Evolutionary conservation across 1,140 invertebrate species (phyloP), one percentile per base, ranked within the genome.

Genomic region (Musca vetustissima): DNA sequence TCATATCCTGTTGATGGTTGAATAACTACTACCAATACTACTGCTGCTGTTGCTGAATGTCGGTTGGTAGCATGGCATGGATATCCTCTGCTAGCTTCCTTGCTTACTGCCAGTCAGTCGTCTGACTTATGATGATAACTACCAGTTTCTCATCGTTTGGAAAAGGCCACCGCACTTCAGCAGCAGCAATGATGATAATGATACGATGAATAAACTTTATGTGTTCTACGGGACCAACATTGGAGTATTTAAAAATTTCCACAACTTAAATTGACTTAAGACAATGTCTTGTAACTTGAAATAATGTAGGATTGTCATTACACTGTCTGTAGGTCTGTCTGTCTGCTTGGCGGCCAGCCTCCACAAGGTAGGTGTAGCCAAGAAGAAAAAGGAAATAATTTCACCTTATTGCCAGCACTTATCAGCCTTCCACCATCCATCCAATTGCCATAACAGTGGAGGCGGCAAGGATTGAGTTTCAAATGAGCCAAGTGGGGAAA

Each of bases 401-500:
- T 43, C 36, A 43, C 36, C 36, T 43, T 43, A 11, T 32, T 4
- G 28, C 28, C n/a, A n/a, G n/a, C n/a, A n/a, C 11, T 7, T 13
- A 4, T 13, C 36, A 43, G 9, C 28, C 36, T 11, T 13, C 6
- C 36, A 4, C 36, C 6, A 1, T 13, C 2, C 25, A 32, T n/a
- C n/a, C 7, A 14, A 32, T 17, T 61, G 25, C 17, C n/a, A 28
- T 3, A 57, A 25, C 22, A 22, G 36, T 25, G 21, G 15, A 6
- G 11, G n/a, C 11, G 17, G 43, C 25, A 65, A 65, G 64, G 64
- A 65, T 65, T 65, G 43, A 65, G 64, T 65, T 65, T 49, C 64
- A 65, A 65, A 50, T 50, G 43, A 65, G 64, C 19, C 64, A 65
- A 61, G 19, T 36, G 57, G 57, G 57, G 43, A 61, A 61, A 36